Evolutionary conservation across 2,797 vertebrate genomes (phyloP).

Genomic region (Leptoclinus maculatus): DNA sequence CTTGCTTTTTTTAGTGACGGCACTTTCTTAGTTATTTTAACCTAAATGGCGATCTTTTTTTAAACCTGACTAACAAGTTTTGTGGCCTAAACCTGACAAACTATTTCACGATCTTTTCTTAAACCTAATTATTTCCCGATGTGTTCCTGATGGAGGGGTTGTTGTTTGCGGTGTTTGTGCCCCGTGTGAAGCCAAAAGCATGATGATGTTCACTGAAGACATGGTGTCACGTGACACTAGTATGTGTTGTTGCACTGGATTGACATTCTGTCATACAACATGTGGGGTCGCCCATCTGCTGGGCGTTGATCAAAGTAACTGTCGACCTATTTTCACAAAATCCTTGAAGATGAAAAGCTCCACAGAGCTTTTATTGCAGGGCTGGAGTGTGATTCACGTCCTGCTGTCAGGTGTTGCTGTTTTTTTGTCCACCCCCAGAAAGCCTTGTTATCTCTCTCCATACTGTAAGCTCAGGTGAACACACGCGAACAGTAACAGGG

Average conservation of each 20-base stretch:
- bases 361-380: neutral
- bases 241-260: neutral
- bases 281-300: neutral
- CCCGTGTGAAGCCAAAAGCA: too few species aligned
- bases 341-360: neutral
- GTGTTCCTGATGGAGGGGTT: too few species aligned
- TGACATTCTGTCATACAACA: neutral
- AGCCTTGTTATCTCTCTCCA: slow-evolving; percentile 13
- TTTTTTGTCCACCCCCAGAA: slow-evolving; percentile 15
- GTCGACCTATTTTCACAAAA: neutral
- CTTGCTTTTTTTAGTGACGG: too few species aligned
- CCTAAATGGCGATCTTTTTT: neutral
- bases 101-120: neutral
- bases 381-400: neutral
- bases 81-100: too few species aligned
- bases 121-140: neutral
- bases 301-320: neutral
- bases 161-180: too few species aligned
- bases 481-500: slow-evolving; percentile 15
- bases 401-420: slow-evolving; percentile 13
- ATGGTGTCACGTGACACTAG: neutral
- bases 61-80: too few species aligned
- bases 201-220: too few species aligned
- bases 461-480: slow-evolving; percentile 25
- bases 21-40: too few species aligned